Conservation (phyloP, 2,113 vertebrate genomes). For the Eurypyga helias region DNA sequence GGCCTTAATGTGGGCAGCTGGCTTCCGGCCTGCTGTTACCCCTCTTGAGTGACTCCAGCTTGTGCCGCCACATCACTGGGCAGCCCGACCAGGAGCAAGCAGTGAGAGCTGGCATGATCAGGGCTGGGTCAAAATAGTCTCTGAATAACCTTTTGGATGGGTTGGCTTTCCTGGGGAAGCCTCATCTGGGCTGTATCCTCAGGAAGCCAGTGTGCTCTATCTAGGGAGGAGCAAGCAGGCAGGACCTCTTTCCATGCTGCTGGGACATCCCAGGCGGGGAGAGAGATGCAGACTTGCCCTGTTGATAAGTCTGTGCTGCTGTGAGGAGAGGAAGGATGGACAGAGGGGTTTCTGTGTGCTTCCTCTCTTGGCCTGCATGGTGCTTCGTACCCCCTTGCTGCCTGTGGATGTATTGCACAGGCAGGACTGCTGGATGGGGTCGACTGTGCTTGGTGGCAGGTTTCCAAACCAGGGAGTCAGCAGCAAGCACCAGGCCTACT, state of each 20-base stretch:
- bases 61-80: not conserved
- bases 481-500: slow-evolving; percentile 21
- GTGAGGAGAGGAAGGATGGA: not conserved
- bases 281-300: not conserved
- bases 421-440: not conserved
- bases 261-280: not conserved
- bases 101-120: not conserved
- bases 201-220: not conserved
- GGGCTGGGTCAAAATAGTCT: not conserved
- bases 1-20: not conserved
- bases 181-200: not conserved
- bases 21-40: not conserved
- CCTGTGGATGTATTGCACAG: not conserved
- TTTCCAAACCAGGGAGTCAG: not conserved
- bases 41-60: not conserved
- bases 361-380: not conserved
- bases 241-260: not conserved
- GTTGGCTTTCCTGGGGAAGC: not conserved
- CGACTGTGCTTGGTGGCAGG: not conserved
- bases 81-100: not conserved
- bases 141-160: not conserved
- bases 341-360: not conserved
- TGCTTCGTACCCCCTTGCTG: not conserved
- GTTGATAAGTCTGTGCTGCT: not conserved
- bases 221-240: not conserved